A percentile compares a stretch with the other conserved stretches of the same genome.
Evolutionary conservation across 1,140 invertebrate genomes (phyloP).

Genomic region (Drosophila melanica): DNA sequence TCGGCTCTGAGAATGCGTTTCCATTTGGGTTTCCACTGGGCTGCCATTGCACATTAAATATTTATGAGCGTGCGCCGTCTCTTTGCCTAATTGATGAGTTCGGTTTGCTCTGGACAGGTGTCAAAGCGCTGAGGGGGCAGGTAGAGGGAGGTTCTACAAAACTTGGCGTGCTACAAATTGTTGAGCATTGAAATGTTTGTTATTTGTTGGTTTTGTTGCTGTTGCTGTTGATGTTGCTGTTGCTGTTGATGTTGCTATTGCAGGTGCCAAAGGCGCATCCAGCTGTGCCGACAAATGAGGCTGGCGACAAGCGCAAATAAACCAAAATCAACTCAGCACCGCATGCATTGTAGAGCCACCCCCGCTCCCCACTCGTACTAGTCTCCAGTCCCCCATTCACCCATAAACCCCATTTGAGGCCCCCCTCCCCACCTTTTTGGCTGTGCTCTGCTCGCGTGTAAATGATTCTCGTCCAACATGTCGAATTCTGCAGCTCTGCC

Average conservation of each 20-base stretch:
- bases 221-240: slow-evolving; percentile 16
- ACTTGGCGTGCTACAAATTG: slow-evolving; percentile 56
- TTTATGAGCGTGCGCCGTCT: slow-evolving; percentile 70
- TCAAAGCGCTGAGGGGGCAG: slow-evolving; percentile 9
- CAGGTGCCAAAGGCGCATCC: slow-evolving; percentile 69
- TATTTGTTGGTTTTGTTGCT: slow-evolving; percentile 28
- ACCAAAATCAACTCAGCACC: slow-evolving; percentile 71
- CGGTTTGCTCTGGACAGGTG: slow-evolving; percentile 43
- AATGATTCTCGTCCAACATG: slow-evolving; percentile 75
- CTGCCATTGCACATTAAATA: slow-evolving; percentile 62
- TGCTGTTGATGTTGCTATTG: slow-evolving; percentile 35
- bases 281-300: slow-evolving; percentile 81
- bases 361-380: not conserved
- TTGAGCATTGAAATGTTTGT: slow-evolving; percentile 34
- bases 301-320: slow-evolving; percentile 80
- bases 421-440: not conserved
- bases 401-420: not conserved
- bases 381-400: not conserved
- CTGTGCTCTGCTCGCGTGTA: slow-evolving; percentile 64
- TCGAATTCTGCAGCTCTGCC: slow-evolving; percentile 47
- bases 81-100: slow-evolving; percentile 75
- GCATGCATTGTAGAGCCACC: slow-evolving; percentile 25
- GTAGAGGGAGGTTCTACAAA: slow-evolving; percentile 24
- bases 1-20: slow-evolving; percentile 44
- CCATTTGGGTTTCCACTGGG: slow-evolving; percentile 1